Evolutionary conservation across 2,797 vertebrate genomes (phyloP).

Genomic region (Pangasius mekongensis): DNA sequence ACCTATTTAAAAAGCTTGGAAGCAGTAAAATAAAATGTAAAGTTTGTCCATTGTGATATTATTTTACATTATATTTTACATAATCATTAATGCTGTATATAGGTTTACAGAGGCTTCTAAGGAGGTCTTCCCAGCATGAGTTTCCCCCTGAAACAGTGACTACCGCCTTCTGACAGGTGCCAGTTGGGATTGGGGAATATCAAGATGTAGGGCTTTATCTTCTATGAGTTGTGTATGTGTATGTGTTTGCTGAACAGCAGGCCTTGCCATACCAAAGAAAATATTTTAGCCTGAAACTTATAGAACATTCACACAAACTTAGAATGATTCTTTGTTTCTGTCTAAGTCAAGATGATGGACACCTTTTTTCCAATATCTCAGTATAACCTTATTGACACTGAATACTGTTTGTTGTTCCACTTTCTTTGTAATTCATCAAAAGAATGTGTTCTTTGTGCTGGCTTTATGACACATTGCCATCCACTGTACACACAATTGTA

Average conservation of each 20-base stretch:
- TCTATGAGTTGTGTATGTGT: conserved; percentile 22
- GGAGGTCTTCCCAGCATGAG: conserved; percentile 13
- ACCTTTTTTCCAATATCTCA: not conserved
- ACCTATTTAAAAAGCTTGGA: not conserved
- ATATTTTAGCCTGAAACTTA: conserved; percentile 33
- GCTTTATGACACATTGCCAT: conserved; percentile 18
- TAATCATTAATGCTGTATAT: not conserved
- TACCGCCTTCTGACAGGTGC: conserved; percentile 56
- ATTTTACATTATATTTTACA: conserved; percentile 1
- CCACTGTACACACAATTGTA: conserved; percentile 20
- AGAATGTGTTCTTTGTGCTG: not conserved
- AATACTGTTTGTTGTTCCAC: not conserved
- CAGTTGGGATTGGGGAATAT: conserved; percentile 48
- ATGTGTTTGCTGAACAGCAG: conserved; percentile 9
- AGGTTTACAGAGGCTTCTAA: conserved; percentile 9
- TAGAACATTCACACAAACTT: not conserved
- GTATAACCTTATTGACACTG: not conserved
- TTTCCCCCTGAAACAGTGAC: conserved; percentile 26
- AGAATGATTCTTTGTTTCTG: not conserved
- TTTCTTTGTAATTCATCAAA: conserved; percentile 20
- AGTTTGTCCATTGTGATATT: not conserved
- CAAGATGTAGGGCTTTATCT: conserved; percentile 1
- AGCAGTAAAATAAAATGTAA: not conserved
- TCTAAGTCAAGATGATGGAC: not conserved
- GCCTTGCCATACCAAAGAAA: conserved; percentile 21